phyloP scores from a whole-genome alignment of 2,797 vertebrate genomes.

The Leptodactylus fallax region DNA sequence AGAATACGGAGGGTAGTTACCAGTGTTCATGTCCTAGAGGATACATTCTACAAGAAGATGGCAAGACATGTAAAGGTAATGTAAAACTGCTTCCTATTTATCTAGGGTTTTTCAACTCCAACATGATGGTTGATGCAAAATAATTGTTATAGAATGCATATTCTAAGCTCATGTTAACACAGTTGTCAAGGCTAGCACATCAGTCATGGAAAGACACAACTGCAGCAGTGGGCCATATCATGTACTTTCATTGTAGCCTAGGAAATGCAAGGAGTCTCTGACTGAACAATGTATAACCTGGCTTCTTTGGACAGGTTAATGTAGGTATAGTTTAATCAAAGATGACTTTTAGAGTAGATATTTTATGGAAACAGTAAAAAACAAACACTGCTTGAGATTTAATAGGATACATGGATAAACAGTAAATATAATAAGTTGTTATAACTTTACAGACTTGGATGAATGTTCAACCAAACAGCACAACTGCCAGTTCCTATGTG shows the following conservation, averaged over 20 bases:
- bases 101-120: neutral
- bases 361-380: neutral
- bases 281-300: neutral
- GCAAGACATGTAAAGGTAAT: slow-evolving; percentile 94
- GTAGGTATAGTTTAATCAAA: neutral
- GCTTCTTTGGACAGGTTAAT: neutral
- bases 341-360: neutral
- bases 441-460: slow-evolving; percentile 77
- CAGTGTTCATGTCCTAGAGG: slow-evolving; percentile 91
- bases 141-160: neutral
- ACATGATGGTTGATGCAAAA: neutral
- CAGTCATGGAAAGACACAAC: too few species aligned
- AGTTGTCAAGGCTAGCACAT: too few species aligned
- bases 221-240: neutral
- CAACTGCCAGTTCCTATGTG: slow-evolving; percentile 86
- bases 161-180: neutral
- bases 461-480: slow-evolving; percentile 84
- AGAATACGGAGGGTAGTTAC: slow-evolving; percentile 94
- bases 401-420: neutral
- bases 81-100: neutral
- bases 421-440: neutral
- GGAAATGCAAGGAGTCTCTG: too few species aligned
- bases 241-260: too few species aligned
- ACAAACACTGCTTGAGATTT: neutral
- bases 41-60: slow-evolving; percentile 88